Conservation (phyloP, 2,888 invertebrate species). For the Troides oblongomaculatus region DNA sequence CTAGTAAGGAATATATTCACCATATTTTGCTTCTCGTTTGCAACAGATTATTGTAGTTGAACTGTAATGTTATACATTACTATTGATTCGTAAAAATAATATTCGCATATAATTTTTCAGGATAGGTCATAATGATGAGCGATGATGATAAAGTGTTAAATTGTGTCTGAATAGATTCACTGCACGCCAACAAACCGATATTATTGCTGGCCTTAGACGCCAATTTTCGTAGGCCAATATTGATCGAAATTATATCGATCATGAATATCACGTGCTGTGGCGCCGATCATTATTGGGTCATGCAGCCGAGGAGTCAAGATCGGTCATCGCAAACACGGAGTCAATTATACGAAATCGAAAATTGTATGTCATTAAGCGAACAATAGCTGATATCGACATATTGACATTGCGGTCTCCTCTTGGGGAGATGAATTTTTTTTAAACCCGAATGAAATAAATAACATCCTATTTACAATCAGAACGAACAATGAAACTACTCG, state of each 20-base stretch:
- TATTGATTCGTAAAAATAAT: too few relatives aligned
- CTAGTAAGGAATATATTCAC: too few relatives aligned
- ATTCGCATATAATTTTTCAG: too few relatives aligned
- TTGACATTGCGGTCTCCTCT: neutral
- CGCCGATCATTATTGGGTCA: neutral
- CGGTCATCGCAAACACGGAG: neutral
- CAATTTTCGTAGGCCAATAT: neutral
- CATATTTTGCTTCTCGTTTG: too few relatives aligned
- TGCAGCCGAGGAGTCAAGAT: neutral
- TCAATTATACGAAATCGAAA: slow-evolving; percentile 1
- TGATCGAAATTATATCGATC: slow-evolving; percentile 1
- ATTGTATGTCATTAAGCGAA: neutral
- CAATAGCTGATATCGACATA: neutral
- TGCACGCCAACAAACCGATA: neutral
- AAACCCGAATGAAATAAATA: neutral
- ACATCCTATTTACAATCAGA: neutral
- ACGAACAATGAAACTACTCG: neutral
- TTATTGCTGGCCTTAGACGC: neutral
- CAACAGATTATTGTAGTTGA: too few relatives aligned
- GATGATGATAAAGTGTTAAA: neutral
- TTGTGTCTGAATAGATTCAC: neutral
- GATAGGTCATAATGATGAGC: neutral
- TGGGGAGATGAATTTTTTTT: neutral
- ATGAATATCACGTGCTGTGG: neutral
- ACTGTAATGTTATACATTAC: too few relatives aligned